Conservation (phyloP, 2,888 invertebrate genomes). For the Amphimallon solstitiale region DNA sequence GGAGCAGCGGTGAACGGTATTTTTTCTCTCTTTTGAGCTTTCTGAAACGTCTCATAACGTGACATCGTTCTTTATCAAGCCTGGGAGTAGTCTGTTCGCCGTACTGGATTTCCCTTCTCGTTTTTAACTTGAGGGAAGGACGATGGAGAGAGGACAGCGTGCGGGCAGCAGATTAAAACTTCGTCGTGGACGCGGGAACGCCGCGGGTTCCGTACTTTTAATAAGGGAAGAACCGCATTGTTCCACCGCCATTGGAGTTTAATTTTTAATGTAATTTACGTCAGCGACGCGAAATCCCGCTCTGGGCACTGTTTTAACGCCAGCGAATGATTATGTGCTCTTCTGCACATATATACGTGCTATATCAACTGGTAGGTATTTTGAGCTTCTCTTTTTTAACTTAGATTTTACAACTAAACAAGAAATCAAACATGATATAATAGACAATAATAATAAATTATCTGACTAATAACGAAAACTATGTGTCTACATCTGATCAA, state of each 20-base stretch:
- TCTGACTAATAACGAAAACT: too few species aligned
- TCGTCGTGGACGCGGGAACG: slow-evolving; percentile 61
- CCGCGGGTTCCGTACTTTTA: slow-evolving; percentile 60
- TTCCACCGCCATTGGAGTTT: slow-evolving; percentile 52
- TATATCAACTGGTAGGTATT: too few species aligned
- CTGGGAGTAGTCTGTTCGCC: neutral
- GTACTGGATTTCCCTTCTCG: slow-evolving; percentile 3
- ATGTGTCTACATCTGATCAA: too few species aligned
- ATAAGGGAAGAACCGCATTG: slow-evolving; percentile 58
- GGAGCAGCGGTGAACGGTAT: neutral
- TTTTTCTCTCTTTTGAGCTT: neutral
- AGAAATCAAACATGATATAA: too few species aligned
- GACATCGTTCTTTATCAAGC: slow-evolving; percentile 8
- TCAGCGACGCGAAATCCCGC: slow-evolving; percentile 35
- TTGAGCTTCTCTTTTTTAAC: too few species aligned
- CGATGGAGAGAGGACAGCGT: neutral
- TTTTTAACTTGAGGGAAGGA: slow-evolving; percentile 15
- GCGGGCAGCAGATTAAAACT: slow-evolving; percentile 61
- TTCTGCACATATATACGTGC: too few species aligned
- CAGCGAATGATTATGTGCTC: too few species aligned
- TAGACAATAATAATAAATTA: too few species aligned
- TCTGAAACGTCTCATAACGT: slow-evolving; percentile 5
- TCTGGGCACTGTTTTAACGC: neutral
- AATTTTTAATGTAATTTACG: slow-evolving; percentile 43
- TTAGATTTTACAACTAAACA: too few species aligned